Conservation (phyloP, 2,113 vertebrate species). For the Colinus virginianus region DNA sequence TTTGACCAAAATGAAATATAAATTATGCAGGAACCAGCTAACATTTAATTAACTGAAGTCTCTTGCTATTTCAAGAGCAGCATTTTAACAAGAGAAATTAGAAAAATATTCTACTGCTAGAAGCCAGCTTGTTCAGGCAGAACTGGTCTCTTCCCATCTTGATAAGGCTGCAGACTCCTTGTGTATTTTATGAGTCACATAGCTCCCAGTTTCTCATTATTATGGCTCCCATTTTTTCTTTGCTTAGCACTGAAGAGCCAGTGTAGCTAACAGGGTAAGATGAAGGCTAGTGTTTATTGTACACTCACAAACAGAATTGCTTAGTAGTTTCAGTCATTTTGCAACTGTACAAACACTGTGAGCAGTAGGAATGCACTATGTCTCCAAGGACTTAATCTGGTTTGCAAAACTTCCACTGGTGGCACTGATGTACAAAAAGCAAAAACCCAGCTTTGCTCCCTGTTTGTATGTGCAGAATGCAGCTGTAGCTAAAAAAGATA, state of each 20-base stretch:
- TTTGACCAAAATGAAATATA: slow-evolving; percentile 54
- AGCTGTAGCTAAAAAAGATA: slow-evolving; percentile 2
- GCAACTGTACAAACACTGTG: slow-evolving; percentile 36
- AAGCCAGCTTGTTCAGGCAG: slow-evolving; percentile 18
- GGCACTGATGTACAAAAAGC: slow-evolving; percentile 22
- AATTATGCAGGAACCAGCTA: slow-evolving; percentile 4
- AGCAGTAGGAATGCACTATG: slow-evolving; percentile 10
- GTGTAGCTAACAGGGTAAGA: not conserved
- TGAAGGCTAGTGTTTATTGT: not conserved
- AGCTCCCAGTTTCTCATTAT: not conserved
- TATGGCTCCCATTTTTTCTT: not conserved
- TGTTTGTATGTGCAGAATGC: not conserved
- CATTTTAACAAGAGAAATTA: slow-evolving; percentile 16
- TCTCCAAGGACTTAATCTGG: slow-evolving; percentile 52
- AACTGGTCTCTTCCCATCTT: not conserved
- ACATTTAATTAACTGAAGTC: slow-evolving; percentile 47
- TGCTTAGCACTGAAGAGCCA: not conserved
- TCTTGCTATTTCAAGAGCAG: slow-evolving; percentile 23
- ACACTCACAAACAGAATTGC: slow-evolving; percentile 16
- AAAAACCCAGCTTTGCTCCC: not conserved
- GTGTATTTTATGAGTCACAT: not conserved
- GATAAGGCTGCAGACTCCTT: not conserved
- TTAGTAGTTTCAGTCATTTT: slow-evolving; percentile 28
- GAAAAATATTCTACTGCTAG: not conserved
- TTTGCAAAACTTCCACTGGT: slow-evolving; percentile 40